Evolutionary conservation across 2,888 invertebrate species (phyloP).

Genomic region (Tetropium fuscum): DNA sequence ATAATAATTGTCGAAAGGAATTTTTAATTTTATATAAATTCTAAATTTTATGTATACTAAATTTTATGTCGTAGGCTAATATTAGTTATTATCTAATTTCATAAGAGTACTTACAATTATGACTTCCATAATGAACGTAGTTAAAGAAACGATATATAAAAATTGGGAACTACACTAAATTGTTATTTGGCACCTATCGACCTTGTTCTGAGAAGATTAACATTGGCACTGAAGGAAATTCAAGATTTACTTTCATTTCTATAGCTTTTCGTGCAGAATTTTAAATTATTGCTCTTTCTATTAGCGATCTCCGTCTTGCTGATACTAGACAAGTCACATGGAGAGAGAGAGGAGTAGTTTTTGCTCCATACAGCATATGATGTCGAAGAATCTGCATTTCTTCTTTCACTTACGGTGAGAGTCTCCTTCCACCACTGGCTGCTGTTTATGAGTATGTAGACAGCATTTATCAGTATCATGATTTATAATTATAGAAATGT

Average conservation of each 20-base stretch:
- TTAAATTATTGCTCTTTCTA: conserved; percentile 42
- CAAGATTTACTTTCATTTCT: conserved; percentile 61
- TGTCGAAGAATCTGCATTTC: conserved; percentile 40
- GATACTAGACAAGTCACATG: neutral
- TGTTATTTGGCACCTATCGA: conserved; percentile 40
- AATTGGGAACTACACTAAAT: neutral
- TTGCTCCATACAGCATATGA: conserved; percentile 39
- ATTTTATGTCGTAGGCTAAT: no score
- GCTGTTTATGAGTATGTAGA: no score
- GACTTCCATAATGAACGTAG: conserved; percentile 10
- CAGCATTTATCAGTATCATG: no score
- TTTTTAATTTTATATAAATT: no score
- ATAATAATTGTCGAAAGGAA: no score
- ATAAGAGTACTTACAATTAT: conserved; percentile 33
- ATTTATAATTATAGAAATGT: no score
- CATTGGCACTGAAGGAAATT: conserved; percentile 62
- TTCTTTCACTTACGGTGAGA: conserved; percentile 15
- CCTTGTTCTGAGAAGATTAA: conserved; percentile 55
- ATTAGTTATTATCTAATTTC: no score
- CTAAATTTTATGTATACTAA: no score
- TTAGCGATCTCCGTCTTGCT: conserved; percentile 39
- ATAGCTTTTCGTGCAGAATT: conserved; percentile 43
- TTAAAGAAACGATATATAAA: neutral
- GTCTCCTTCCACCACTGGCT: conserved; percentile 32
- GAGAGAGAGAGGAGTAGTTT: conserved; percentile 39